Evolutionary conservation across 2,113 vertebrate species (phyloP).

Genomic region (Trogon surrucura): DNA sequence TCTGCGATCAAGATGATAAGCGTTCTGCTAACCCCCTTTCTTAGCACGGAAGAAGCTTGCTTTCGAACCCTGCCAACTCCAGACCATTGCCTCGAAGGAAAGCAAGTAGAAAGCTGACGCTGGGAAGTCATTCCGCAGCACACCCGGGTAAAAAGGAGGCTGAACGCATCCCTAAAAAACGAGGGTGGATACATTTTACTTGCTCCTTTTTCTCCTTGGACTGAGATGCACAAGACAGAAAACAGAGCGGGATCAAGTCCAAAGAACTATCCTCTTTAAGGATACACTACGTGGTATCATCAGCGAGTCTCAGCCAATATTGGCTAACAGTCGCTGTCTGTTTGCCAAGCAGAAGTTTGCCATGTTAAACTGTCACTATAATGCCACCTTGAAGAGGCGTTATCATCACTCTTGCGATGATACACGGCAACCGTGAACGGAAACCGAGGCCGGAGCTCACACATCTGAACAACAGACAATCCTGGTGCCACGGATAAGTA

Average conservation of each 20-base stretch:
- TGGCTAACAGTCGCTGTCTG: conserved; percentile 70
- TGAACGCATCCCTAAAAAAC: not conserved
- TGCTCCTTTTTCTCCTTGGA: not conserved
- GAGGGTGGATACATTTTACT: not conserved
- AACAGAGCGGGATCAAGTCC: conserved; percentile 44
- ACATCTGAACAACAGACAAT: conserved; percentile 58
- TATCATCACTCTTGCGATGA: conserved; percentile 68
- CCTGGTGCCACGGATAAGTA: conserved; percentile 65
- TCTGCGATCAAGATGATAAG: not conserved
- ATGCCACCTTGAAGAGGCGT: conserved; percentile 72
- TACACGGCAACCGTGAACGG: conserved; percentile 68
- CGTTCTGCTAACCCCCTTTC: not conserved
- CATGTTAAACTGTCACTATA: conserved; percentile 71
- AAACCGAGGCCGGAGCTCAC: conserved; percentile 60
- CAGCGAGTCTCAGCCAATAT: conserved; percentile 60
- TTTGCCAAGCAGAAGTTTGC: conserved; percentile 72
- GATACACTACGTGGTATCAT: conserved; percentile 40
- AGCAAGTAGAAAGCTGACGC: not conserved
- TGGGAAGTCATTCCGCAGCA: not conserved
- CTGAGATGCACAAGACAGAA: conserved; percentile 23
- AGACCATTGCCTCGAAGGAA: not conserved
- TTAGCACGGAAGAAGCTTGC: not conserved
- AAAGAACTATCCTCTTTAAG: conserved; percentile 65
- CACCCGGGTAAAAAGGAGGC: not conserved
- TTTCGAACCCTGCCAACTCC: not conserved